Conservation (phyloP, 2,113 vertebrate species). For the Pteropus alecto region DNA sequence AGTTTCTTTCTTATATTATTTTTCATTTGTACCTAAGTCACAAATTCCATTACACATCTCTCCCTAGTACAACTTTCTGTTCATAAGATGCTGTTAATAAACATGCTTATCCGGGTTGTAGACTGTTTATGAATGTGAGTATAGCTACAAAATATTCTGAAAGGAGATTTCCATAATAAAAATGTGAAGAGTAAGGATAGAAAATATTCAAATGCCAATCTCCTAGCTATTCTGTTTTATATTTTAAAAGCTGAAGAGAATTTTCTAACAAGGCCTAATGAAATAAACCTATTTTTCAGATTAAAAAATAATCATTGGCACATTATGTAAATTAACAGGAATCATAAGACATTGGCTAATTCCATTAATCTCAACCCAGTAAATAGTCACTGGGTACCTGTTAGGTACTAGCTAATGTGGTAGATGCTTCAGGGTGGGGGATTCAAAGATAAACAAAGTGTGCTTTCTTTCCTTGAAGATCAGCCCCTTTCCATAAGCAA, state of each 20-base stretch:
- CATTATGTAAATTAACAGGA: not conserved
- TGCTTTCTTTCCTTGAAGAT: not conserved
- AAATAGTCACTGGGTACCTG: not conserved
- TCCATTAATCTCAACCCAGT: not conserved
- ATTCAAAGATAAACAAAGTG: not conserved
- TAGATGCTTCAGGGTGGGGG: not conserved
- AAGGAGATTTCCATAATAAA: not conserved
- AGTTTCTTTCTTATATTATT: constrained; percentile 1
- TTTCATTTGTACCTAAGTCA: constrained; percentile 43
- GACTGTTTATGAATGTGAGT: not conserved
- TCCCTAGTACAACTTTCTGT: not conserved
- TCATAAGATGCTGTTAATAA: constrained; percentile 1
- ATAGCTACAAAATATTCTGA: not conserved
- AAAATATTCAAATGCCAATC: not conserved
- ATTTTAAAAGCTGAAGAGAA: not conserved
- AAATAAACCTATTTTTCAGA: not conserved
- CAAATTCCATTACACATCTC: not conserved
- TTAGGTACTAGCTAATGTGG: not conserved
- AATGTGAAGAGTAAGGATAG: not conserved
- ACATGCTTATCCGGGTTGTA: not conserved
- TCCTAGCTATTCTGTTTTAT: not conserved
- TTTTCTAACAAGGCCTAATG: not conserved
- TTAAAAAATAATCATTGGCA: not conserved
- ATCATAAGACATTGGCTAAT: not conserved
- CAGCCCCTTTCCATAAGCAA: not conserved